Percentiles rank a stretch among this genome's conserved stretches.
phyloP scores from a whole-genome alignment of 2,113 vertebrate species.

The Aleadryas rufinucha region DNA sequence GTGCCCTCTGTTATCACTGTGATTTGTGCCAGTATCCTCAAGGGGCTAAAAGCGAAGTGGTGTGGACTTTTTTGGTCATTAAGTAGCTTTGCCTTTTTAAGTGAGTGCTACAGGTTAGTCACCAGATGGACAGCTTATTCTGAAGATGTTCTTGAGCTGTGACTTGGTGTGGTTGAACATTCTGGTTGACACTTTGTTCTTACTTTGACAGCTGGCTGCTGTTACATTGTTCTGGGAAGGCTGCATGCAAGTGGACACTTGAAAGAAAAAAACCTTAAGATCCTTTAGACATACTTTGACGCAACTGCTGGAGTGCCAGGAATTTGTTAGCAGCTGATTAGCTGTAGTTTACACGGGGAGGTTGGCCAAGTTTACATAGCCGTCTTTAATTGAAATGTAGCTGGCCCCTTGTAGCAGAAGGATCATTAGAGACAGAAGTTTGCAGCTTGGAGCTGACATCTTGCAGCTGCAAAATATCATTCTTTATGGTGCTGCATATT shows the following conservation, averaged over 20 bases:
- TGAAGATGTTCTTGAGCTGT: not conserved
- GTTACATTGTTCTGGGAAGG: constrained; percentile 16
- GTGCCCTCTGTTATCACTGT: not conserved
- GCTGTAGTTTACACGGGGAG: constrained; percentile 37
- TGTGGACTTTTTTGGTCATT: not conserved
- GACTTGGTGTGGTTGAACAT: not conserved
- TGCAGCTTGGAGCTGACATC: constrained; percentile 9
- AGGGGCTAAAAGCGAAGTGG: not conserved
- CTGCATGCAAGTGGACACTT: constrained; percentile 5
- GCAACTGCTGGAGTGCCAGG: constrained; percentile 46
- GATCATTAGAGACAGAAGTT: not conserved
- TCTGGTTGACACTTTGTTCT: not conserved
- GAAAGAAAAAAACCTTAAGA: not conserved
- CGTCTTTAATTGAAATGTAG: constrained; percentile 48
- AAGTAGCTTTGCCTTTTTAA: not conserved
- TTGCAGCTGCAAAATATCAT: constrained; percentile 20
- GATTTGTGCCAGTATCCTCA: not conserved
- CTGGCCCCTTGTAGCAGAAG: constrained; percentile 27
- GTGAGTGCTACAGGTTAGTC: not conserved
- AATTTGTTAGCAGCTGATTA: constrained; percentile 61
- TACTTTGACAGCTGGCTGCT: not conserved
- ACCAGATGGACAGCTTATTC: not conserved
- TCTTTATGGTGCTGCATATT: not conserved
- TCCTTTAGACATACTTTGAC: constrained; percentile 39
- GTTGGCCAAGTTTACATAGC: constrained; percentile 67